These are phyloP conservation scores for Lateolabrax maculatus DNA, from an alignment of 2,797 vertebrate genomes.

Conservation along the genomic window DNA sequence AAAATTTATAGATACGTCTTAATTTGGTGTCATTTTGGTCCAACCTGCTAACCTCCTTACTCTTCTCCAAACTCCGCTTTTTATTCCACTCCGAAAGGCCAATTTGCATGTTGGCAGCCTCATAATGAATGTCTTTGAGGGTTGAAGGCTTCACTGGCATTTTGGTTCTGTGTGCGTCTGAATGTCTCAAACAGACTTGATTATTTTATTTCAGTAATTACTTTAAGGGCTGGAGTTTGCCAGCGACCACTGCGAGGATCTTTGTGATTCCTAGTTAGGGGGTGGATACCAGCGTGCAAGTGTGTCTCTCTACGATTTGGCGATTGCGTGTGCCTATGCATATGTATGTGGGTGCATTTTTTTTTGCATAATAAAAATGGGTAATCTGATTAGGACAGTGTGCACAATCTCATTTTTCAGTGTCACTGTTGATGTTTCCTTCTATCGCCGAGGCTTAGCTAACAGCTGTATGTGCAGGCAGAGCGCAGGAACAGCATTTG, in stretches of 20 bases:
- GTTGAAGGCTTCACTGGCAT: conserved; percentile 44
- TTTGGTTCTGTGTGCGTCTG: conserved; percentile 37
- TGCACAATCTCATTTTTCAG: conserved; percentile 58
- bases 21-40: conserved; percentile 12
- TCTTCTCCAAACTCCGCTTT: conserved; percentile 21
- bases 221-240: conserved; percentile 52
- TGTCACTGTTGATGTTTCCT: conserved; percentile 43
- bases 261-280: conserved; percentile 35
- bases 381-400: conserved; percentile 59
- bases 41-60: conserved; percentile 26
- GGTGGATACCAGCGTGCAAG: background rate
- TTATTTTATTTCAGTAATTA: conserved; percentile 68
- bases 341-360: conserved; percentile 27
- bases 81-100: conserved; percentile 38
- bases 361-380: conserved; percentile 57
- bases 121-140: conserved; percentile 59
- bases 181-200: conserved; percentile 44
- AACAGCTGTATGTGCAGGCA: conserved; percentile 47
- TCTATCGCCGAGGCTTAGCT: conserved; percentile 27
- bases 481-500: conserved; percentile 13
- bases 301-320: conserved; percentile 26
- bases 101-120: conserved; percentile 58
- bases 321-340: conserved; percentile 18
- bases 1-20: conserved; percentile 8
- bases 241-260: conserved; percentile 38